These are phyloP conservation scores for Rhyacichthys aspro DNA, from an alignment of 2,797 vertebrate species.

Conservation along the genomic window DNA sequence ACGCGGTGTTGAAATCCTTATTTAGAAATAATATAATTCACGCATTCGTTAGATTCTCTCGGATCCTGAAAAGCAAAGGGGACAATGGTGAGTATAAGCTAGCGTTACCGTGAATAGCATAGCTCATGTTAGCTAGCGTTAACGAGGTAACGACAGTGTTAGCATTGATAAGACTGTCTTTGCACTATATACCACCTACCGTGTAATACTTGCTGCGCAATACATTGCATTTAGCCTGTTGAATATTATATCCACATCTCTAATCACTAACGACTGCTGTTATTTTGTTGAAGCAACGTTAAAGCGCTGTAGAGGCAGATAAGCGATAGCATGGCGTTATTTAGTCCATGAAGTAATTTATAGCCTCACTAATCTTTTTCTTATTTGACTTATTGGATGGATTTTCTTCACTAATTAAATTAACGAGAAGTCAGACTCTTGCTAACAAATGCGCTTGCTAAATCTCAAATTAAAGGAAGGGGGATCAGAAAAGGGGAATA, in stretches of 20 bases:
- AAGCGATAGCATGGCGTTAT: background rate
- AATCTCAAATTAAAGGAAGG: background rate
- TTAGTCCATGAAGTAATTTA: background rate
- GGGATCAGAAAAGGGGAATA: background rate
- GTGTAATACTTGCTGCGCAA: background rate
- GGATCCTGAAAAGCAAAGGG: conserved; percentile 44
- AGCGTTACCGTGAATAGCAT: conserved; percentile 16
- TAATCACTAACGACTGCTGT: background rate
- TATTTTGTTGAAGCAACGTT: background rate
- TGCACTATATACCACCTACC: background rate
- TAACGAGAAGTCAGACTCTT: background rate
- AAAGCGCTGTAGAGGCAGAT: background rate
- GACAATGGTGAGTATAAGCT: conserved; percentile 71
- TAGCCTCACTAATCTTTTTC: background rate
- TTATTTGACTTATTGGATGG: background rate
- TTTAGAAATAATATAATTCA: background rate
- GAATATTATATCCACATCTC: background rate
- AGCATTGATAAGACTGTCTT: background rate
- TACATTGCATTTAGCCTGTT: background rate
- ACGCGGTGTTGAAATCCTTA: background rate
- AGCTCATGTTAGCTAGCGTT: conserved; percentile 17
- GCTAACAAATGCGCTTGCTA: conserved; percentile 10
- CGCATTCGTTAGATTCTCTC: conserved; percentile 5
- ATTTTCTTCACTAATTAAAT: background rate
- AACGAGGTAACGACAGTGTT: background rate